Base-by-base conservation (phyloP, 2,797 vertebrate species). In the Sebastes goodei region DNA sequence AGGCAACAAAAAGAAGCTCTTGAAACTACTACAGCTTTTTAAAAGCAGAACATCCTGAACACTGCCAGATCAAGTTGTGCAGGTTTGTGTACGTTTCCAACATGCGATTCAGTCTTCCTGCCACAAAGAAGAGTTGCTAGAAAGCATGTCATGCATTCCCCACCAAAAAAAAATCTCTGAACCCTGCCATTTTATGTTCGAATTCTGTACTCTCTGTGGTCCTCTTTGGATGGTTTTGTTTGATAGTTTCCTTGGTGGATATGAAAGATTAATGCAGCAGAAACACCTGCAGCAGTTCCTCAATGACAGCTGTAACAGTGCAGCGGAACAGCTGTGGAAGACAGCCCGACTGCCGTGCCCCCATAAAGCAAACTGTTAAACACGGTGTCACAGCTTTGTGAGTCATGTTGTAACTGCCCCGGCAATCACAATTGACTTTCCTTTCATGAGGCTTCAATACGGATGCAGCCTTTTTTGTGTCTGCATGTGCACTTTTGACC, bases 231-330 rank as follows among this genome's bases (percentile, higher is more conserved):
- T 90, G 87, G 74, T 74, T 88, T 90, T 87, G 88, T 91, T 93
- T 92, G 91, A 93, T 92, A 84, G 92, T 86, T 92, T 93, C 86
- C 92, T 91, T 65, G 86, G 88, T 92, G 88, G 81, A 71, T 90
- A 93, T 94, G 89, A 94, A 94, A 93, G 91, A 93, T 93, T 93
- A 91, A 92, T 92, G 89, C 76, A 27, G 87, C 87, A 88, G 90
- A 93, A 94, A 89, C 93, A 94, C 94, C 94, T 93, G 92, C 93
- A 94, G 93, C 91, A 88, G 88, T 93, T 94, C 92, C 92, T 94
- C 93, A 93, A 93, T 89, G 94, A 93, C 93, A 87, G 90, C 89
- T 92, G 89, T 88, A 92, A 89, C 89, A 86, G 89, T 84, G 89
- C 84, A 86, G 90, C 29, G 42, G 82, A 94, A 87, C 92, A 88